These are phyloP conservation scores for Macropodus opercularis DNA, from an alignment of 2,797 vertebrate genomes.

Conservation along the genomic window DNA sequence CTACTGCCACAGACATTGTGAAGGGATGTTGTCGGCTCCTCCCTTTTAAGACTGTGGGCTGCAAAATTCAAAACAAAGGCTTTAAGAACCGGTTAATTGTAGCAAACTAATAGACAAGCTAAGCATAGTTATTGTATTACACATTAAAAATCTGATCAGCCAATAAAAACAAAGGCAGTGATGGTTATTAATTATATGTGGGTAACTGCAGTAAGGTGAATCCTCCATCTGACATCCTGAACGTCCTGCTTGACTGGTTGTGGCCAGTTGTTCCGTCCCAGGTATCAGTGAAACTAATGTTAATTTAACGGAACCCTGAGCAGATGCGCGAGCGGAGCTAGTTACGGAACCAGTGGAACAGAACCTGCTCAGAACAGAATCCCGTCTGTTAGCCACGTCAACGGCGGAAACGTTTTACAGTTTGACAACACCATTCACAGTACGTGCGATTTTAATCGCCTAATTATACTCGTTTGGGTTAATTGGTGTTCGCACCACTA, in stretches of 20 bases:
- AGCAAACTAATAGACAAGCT: not conserved
- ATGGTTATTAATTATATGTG: not conserved
- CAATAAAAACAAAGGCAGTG: no score
- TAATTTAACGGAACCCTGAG: not conserved
- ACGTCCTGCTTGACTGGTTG: conserved; percentile 15
- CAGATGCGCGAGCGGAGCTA: not conserved
- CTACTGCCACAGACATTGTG: conserved; percentile 82
- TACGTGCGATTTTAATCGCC: not conserved
- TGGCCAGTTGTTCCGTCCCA: not conserved
- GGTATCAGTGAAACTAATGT: not conserved
- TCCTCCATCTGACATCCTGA: not conserved
- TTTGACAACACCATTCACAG: not conserved
- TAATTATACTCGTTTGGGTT: not conserved
- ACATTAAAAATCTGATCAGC: not conserved
- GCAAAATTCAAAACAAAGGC: conserved; percentile 30
- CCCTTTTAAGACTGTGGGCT: conserved; percentile 25
- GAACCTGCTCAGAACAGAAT: not conserved
- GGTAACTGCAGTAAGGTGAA: not conserved
- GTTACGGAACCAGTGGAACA: not conserved
- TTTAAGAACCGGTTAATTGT: not conserved
- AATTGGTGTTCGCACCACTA: not conserved
- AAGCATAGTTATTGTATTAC: not conserved
- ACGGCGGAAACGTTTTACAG: not conserved
- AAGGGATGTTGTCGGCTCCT: conserved; percentile 17
- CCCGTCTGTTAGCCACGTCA: not conserved